phyloP scores from a whole-genome alignment of 2,797 vertebrate species.

The Propithecus perrieri region DNA sequence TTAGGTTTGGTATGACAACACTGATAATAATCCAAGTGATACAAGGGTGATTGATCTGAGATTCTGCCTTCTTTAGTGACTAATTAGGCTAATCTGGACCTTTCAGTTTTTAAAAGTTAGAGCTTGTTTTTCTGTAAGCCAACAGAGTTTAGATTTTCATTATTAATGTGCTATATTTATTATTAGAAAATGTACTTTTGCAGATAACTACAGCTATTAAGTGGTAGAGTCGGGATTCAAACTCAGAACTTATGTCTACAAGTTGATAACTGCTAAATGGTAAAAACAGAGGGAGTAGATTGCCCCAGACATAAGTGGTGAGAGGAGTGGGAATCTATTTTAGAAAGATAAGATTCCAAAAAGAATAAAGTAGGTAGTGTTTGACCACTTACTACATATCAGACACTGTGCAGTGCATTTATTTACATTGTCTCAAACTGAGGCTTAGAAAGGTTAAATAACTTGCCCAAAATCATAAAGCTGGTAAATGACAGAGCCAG shows the following conservation, averaged over 20 bases:
- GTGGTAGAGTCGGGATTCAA: neutral
- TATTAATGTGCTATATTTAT: neutral
- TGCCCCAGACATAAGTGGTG: neutral
- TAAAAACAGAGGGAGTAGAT: neutral
- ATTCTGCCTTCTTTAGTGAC: neutral
- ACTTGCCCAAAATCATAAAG: slow-evolving; percentile 37
- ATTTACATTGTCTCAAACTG: slow-evolving; percentile 23
- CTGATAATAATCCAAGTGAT: neutral
- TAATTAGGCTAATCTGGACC: neutral
- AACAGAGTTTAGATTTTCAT: neutral
- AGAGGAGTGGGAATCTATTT: neutral
- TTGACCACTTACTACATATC: neutral
- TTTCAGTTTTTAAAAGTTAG: neutral
- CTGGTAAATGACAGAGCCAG: slow-evolving; percentile 28
- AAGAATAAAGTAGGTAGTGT: neutral
- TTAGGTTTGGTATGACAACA: slow-evolving; percentile 1
- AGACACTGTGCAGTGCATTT: neutral
- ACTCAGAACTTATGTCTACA: neutral
- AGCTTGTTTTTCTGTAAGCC: neutral
- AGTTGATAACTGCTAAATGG: neutral
- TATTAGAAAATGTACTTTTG: neutral
- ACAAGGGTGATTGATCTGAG: neutral
- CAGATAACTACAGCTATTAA: neutral
- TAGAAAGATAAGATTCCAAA: neutral
- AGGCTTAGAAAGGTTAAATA: slow-evolving; percentile 32